phyloP scores from a whole-genome alignment of 2,113 vertebrate genomes.

The Macaca fascicularis region T2T-MFA8v1.1 NC_088394.1:78557001-78557500 shows the following conservation, averaged over 20 bases:
- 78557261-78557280: neutral
- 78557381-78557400: neutral
- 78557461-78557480: neutral
- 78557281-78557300: neutral
- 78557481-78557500: slow-evolving; percentile 13
- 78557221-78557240: neutral
- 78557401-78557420: neutral
- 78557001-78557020: neutral
- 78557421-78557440: neutral
- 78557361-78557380: neutral
- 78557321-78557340: neutral
- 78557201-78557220: neutral
- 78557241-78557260: neutral
- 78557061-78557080: neutral
- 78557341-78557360: neutral
- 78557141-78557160: neutral
- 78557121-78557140: neutral
- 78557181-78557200: neutral
- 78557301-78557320: neutral
- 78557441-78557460: neutral
- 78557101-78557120: neutral
- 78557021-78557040: neutral
- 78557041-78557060: neutral
- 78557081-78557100: neutral
- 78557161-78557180: neutral